These are phyloP conservation scores for Empidonax traillii DNA, from an alignment of 2,113 vertebrate genomes.

Conservation along the genomic window DNA sequence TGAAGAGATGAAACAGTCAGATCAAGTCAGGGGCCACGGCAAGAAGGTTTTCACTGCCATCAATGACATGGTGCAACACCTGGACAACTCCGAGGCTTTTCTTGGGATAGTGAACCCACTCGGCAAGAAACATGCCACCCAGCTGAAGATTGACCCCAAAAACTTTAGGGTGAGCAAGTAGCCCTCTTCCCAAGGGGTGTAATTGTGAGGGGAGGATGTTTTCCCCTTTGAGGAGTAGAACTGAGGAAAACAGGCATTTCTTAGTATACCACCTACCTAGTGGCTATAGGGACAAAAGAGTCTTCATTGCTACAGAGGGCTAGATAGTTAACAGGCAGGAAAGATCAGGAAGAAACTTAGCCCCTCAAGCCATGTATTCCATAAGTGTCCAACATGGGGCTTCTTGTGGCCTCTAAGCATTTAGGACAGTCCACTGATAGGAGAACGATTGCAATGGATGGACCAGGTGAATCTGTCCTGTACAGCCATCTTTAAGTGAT, in stretches of 20 bases:
- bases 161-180: slow-evolving; percentile 58
- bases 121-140: slow-evolving; percentile 48
- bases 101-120: slow-evolving; percentile 54
- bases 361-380: background rate
- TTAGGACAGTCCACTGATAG: background rate
- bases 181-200: background rate
- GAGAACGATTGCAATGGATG: background rate
- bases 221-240: background rate
- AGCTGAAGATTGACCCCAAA: slow-evolving; percentile 62
- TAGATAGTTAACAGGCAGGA: background rate
- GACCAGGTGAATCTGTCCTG: background rate
- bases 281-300: background rate
- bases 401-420: background rate
- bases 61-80: slow-evolving; percentile 59
- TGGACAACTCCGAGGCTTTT: slow-evolving; percentile 58
- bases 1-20: slow-evolving; percentile 51
- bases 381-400: background rate
- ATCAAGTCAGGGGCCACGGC: slow-evolving; percentile 51
- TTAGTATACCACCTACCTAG: background rate
- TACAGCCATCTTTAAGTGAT: background rate
- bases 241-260: background rate
- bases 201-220: background rate
- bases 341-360: background rate
- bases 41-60: slow-evolving; percentile 58
- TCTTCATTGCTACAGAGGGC: background rate